phyloP scores from a whole-genome alignment of 2,888 invertebrate species.

The Ecliptopera silaceata region DNA sequence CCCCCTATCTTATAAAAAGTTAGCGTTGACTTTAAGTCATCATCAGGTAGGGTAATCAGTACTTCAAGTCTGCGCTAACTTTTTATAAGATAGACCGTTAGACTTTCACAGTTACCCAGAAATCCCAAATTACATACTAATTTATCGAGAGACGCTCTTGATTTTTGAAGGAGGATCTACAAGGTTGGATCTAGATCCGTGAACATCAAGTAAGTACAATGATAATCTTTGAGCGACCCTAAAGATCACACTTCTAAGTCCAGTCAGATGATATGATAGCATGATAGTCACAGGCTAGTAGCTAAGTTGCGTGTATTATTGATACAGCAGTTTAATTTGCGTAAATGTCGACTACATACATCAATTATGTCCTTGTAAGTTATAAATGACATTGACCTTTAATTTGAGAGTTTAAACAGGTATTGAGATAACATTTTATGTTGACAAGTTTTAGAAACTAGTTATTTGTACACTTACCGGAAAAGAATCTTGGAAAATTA shows the following conservation, averaged over 20 bases:
- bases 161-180: too few species aligned
- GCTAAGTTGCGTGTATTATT: background rate
- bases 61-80: too few species aligned
- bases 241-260: slow-evolving; percentile 10
- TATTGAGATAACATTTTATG: background rate
- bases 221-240: slow-evolving; percentile 20
- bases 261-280: background rate
- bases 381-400: slow-evolving; percentile 14
- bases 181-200: slow-evolving; percentile 3
- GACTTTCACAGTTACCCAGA: too few species aligned
- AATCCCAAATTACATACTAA: too few species aligned
- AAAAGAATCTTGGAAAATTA: slow-evolving; percentile 94
- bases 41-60: too few species aligned
- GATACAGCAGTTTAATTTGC: background rate
- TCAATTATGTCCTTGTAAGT: slow-evolving; percentile 7
- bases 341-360: slow-evolving; percentile 2
- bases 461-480: slow-evolving; percentile 80
- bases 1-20: too few species aligned
- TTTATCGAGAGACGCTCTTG: too few species aligned
- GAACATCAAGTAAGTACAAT: slow-evolving; percentile 6
- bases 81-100: too few species aligned
- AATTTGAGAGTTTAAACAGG: slow-evolving; percentile 6
- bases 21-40: too few species aligned
- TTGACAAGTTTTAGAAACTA: background rate
- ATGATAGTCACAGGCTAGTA: background rate